Evolutionary conservation across 2,888 invertebrate genomes (phyloP), one percentile per base, ranked within the genome.

Genomic region (Cremastobaeus sp.): DNA sequence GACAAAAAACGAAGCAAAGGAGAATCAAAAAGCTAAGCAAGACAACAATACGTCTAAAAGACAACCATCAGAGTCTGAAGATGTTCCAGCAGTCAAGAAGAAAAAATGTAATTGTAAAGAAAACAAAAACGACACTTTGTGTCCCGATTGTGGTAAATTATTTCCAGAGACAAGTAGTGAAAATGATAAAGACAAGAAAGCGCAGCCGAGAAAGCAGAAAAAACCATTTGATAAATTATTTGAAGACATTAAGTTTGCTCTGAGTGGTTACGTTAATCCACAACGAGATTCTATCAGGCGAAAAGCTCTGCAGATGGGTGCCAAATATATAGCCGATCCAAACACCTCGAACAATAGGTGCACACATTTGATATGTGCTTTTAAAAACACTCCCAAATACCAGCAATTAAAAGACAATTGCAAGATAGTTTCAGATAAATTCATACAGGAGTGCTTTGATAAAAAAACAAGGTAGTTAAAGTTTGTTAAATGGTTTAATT

Each of bases 261-360:
- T 88, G 2, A 87, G 87, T 69, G 87, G 87, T 2, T 88, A 87
- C 11, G 81, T 84, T 1, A 87, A 88, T 82, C 87, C 87, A 2
- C 81, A 85, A 50, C 82, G 87, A 47, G 86, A 87, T 59, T 79
- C 84, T 12, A 84, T 87, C 12, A 79, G 87, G 12, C 78, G 74
- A 39, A 86, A 87, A 57, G 87, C 86, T 4, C 39, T 88, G 6
- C 72, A 80, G 72, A 88, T 88, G 87, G 87, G 87, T 3, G 87
- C 83, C 0, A 83, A 68, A 52, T 87, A 88, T 37, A 75, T 86
- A 30, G 83, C 82, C 1, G 77, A 87, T 79, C 86, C 86, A 2
- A 83, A 87, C 59, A 81, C 79, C 2, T 84, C 80, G 8, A 81
- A 82, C 60, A 85, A 83, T 14, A 81, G 74, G 57, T 86, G 87